These are phyloP conservation scores for Gulo gulo DNA, from an alignment of 2,113 vertebrate genomes.

Conservation along the genomic window DNA sequence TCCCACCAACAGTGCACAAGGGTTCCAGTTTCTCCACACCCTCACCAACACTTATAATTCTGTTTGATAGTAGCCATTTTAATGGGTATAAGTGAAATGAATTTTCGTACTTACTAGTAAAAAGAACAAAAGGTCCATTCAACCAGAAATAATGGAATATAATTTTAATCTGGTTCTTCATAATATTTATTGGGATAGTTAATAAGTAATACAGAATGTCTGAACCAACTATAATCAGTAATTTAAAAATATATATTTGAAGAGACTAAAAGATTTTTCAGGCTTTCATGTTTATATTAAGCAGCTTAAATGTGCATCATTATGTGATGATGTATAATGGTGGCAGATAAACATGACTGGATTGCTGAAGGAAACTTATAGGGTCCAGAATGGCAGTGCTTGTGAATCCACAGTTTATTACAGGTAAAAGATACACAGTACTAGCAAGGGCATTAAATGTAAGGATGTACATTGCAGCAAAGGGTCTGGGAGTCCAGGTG, in stretches of 20 bases:
- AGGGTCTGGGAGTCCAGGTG: not conserved
- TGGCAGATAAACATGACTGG: not conserved
- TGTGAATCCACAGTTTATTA: not conserved
- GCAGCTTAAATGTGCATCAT: not conserved
- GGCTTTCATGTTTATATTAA: not conserved
- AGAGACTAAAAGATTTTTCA: not conserved
- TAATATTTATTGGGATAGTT: slow-evolving; percentile 4
- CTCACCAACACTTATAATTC: not conserved
- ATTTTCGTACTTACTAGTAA: slow-evolving; percentile 27
- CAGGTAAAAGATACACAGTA: not conserved
- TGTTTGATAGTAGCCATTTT: not conserved
- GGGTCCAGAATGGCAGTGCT: not conserved
- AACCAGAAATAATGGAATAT: not conserved
- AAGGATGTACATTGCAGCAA: not conserved
- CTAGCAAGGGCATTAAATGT: not conserved
- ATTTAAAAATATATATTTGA: slow-evolving; percentile 13
- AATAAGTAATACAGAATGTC: not conserved
- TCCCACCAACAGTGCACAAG: not conserved
- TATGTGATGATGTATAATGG: not conserved
- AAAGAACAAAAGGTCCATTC: slow-evolving; percentile 21
- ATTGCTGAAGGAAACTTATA: not conserved
- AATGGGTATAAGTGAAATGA: not conserved
- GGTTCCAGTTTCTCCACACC: not conserved
- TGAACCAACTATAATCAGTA: not conserved
- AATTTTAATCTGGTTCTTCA: slow-evolving; percentile 35